A percentile compares a stretch with the other conserved stretches of the same genome.
phyloP scores from a whole-genome alignment of 1,140 invertebrate genomes.

The Babylonia areolata region DNA sequence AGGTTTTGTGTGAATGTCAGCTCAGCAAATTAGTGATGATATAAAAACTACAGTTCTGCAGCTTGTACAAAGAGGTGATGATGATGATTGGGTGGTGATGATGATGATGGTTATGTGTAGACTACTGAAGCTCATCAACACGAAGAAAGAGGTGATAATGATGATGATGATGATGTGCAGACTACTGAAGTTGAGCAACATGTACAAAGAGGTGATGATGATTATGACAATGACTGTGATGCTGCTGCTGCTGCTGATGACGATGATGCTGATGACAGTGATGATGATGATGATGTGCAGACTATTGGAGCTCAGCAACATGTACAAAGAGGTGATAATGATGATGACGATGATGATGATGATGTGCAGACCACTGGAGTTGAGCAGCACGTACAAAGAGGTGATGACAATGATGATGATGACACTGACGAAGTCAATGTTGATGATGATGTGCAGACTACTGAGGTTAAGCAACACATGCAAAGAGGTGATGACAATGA shows the following conservation, averaged over 20 bases:
- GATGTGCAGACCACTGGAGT: slow-evolving; percentile 54
- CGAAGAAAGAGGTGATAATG: neutral
- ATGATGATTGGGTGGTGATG: too few species aligned
- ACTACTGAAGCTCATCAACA: neutral
- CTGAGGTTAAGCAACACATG: slow-evolving; percentile 59
- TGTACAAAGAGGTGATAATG: neutral
- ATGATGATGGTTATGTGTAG: neutral
- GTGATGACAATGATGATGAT: slow-evolving; percentile 31
- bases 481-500: slow-evolving; percentile 59
- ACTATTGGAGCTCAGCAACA: neutral
- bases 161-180: too few species aligned
- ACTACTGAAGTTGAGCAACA: neutral
- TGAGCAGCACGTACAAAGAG: slow-evolving; percentile 52
- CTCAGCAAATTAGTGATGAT: too few species aligned
- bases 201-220: too few species aligned
- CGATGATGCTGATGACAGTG: too few species aligned
- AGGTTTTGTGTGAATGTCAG: too few species aligned
- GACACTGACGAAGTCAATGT: neutral
- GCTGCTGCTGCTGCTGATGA: too few species aligned
- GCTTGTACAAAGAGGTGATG: too few species aligned
- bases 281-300: neutral
- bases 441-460: slow-evolving; percentile 44
- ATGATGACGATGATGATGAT: too few species aligned
- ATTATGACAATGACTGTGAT: neutral
- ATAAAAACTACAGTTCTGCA: neutral